Evolutionary conservation across 2,113 vertebrate genomes (phyloP).

Genomic region (Gadus macrocephalus): DNA sequence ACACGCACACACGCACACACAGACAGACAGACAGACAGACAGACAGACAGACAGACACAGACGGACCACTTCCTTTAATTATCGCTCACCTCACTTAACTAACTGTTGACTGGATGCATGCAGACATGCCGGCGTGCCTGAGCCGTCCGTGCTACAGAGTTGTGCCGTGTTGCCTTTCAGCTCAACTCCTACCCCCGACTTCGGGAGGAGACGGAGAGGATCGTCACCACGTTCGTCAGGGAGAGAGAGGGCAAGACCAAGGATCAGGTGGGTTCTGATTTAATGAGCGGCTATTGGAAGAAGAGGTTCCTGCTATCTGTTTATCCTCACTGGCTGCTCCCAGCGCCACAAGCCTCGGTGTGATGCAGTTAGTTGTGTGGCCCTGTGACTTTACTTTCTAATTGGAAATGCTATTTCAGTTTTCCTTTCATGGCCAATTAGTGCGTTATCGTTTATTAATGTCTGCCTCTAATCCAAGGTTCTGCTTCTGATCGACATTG

Average conservation of each 20-base stretch:
- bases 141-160: conserved; percentile 47
- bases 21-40: not conserved
- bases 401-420: no score
- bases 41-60: conserved; percentile 25
- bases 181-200: conserved; percentile 88
- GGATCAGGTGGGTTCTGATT: conserved; percentile 80
- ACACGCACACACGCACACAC: no score
- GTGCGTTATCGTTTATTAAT: conserved; percentile 30
- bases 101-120: not conserved
- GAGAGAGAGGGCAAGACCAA: conserved; percentile 92
- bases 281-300: no score
- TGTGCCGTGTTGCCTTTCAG: conserved; percentile 68
- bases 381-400: no score
- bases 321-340: no score
- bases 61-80: conserved; percentile 55
- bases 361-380: no score
- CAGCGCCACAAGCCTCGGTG: no score
- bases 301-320: no score
- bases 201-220: conserved; percentile 92
- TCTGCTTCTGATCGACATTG: conserved; percentile 93
- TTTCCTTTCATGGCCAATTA: not conserved
- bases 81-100: not conserved
- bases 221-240: conserved; percentile 89
- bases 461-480: conserved; percentile 72
- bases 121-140: conserved; percentile 30